Evolutionary conservation across 2,113 vertebrate species (phyloP), one percentile per base, ranked within the genome.

Genomic region (Salvator merianae): DNA sequence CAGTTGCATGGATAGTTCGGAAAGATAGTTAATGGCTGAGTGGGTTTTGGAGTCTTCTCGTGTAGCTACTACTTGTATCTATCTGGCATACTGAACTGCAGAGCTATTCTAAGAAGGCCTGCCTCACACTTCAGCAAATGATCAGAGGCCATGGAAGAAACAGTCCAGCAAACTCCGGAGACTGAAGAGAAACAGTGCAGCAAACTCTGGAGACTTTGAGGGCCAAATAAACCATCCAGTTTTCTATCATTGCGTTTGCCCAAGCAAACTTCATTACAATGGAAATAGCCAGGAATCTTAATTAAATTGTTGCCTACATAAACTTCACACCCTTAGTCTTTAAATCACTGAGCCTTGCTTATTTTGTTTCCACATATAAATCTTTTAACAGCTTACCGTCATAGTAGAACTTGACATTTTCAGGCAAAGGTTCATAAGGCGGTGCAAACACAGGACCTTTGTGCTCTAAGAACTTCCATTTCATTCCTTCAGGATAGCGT

Each of bases 401-500:
- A 90, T 98, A 99, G 92, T 96, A 98, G 96, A 99, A 99, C 90
- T 96, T 97, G 90, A 99, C 96, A 90, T 97, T 97, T 78, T 96
- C 96, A 55, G 98, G 98, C 93, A 99, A 95, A 87, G 98, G 97
- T 81, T 99, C 98, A 81, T 99, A 99, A 1, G 96, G 96, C 12
- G 98, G 97, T 75, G 98, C 98, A 93, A 99, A 99, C 70, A 99
- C 98, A 65, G 98, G 98, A 83, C 98, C 98, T 94, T 98, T 98
- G 91, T 99, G 98, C 93, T 99, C 98, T 91, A 99, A 95, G 90
- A 99, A 99, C 91, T 97, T 98, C 98, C 98, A 99, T 68, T 99
- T 99, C 87, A 98, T 98, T 89, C 98, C 98, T 93, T 99, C 98
- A 55, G 98, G 97, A 86, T 96, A 97, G 86, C 98, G 95, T 82